phyloP scores from a whole-genome alignment of 1,140 invertebrate species.

The Panagrolaimus sp. region DNA sequence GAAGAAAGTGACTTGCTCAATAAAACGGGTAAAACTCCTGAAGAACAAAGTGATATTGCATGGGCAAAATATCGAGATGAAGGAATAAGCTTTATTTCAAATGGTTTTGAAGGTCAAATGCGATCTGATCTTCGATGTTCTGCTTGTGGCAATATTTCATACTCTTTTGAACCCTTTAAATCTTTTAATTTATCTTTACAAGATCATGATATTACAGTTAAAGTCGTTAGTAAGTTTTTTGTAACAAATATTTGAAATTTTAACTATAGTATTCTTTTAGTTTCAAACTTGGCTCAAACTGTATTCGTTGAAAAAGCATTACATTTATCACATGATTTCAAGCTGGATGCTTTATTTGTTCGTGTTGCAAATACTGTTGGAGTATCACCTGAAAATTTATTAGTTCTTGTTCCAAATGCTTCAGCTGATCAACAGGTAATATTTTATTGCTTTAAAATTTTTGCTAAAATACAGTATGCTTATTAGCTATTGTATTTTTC shows the following conservation, averaged over 20 bases:
- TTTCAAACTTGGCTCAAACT: too few species aligned
- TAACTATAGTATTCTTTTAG: too few species aligned
- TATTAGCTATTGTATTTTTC: too few species aligned
- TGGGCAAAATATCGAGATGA: background rate
- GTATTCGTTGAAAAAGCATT: too few species aligned
- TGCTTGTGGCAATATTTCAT: background rate
- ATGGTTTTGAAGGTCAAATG: background rate
- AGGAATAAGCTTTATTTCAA: background rate
- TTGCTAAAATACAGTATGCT: too few species aligned
- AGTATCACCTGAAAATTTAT: too few species aligned
- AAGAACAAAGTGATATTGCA: background rate
- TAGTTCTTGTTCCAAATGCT: too few species aligned
- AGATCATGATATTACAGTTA: too few species aligned
- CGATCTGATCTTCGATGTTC: background rate
- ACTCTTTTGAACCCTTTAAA: background rate
- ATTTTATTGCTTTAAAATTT: too few species aligned
- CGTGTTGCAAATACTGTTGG: background rate
- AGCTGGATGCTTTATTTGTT: background rate
- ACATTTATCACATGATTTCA: background rate
- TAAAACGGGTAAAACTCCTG: background rate
- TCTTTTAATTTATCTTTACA: background rate
- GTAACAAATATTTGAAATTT: too few species aligned
- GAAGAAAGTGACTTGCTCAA: background rate
- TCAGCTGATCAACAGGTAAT: too few species aligned
- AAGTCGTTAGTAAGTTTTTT: too few species aligned